Conservation (phyloP, 2,113 vertebrate genomes). For the Dasyornis broadbenti region DNA sequence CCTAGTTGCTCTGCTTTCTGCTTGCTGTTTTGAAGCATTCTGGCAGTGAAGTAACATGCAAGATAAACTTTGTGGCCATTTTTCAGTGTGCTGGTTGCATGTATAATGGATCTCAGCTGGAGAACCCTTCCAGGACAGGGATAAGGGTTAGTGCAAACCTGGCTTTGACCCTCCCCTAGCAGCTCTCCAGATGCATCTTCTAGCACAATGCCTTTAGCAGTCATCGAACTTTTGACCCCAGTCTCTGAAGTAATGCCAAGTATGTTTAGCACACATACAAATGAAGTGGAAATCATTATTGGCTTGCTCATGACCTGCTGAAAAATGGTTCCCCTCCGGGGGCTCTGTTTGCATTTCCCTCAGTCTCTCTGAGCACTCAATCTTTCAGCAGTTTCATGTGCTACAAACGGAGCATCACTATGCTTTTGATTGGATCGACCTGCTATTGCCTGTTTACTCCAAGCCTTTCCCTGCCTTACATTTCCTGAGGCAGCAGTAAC, state of each 20-base stretch:
- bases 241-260: slow-evolving; percentile 47
- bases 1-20: neutral
- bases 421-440: neutral
- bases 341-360: neutral
- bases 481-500: neutral
- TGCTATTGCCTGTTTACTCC: neutral
- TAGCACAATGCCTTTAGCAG: slow-evolving; percentile 18
- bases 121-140: neutral
- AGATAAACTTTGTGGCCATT: neutral
- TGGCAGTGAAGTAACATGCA: neutral
- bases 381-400: neutral
- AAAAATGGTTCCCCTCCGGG: slow-evolving; percentile 22
- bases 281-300: slow-evolving; percentile 54
- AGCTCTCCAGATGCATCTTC: neutral
- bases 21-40: neutral
- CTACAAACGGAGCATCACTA: neutral
- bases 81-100: neutral
- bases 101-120: neutral
- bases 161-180: neutral
- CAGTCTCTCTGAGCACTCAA: neutral
- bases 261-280: slow-evolving; percentile 44
- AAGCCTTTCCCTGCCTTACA: neutral
- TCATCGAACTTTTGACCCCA: slow-evolving; percentile 40
- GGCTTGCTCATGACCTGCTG: slow-evolving; percentile 47
- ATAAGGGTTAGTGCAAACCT: neutral